Percentiles rank a stretch among this genome's conserved stretches.
These are phyloP conservation scores for Linurgus olivaceus DNA, from an alignment of 2,797 vertebrate genomes.

Conservation along the genomic window DNA sequence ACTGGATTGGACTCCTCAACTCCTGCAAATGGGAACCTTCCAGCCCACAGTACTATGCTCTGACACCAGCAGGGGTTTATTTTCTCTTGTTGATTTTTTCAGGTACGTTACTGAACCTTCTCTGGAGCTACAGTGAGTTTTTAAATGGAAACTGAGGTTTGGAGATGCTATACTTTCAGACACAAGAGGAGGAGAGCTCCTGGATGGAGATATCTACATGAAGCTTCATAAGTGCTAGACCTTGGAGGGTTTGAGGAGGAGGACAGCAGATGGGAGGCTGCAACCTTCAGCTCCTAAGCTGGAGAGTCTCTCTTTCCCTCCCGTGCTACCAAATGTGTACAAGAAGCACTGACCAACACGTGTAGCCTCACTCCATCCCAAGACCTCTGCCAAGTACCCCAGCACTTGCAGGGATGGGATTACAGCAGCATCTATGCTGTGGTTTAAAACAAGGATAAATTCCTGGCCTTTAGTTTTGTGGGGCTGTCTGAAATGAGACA, in stretches of 20 bases:
- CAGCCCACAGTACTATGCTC: neutral
- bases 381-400: neutral
- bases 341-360: accelerated
- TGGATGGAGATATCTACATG: neutral
- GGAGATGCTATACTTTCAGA: neutral
- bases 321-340: neutral
- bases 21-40: neutral
- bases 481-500: neutral
- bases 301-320: neutral
- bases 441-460: neutral
- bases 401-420: neutral
- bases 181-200: neutral
- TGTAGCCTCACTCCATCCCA: accelerated
- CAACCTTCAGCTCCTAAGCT: neutral
- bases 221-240: neutral
- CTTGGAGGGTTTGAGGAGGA: neutral
- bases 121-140: neutral
- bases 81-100: neutral
- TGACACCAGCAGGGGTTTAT: neutral
- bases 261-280: neutral
- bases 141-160: neutral
- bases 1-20: neutral
- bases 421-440: neutral
- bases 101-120: neutral
- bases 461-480: neutral